phyloP scores from a whole-genome alignment of 2,888 invertebrate species.

The Exocentrus adspersus region DNA sequence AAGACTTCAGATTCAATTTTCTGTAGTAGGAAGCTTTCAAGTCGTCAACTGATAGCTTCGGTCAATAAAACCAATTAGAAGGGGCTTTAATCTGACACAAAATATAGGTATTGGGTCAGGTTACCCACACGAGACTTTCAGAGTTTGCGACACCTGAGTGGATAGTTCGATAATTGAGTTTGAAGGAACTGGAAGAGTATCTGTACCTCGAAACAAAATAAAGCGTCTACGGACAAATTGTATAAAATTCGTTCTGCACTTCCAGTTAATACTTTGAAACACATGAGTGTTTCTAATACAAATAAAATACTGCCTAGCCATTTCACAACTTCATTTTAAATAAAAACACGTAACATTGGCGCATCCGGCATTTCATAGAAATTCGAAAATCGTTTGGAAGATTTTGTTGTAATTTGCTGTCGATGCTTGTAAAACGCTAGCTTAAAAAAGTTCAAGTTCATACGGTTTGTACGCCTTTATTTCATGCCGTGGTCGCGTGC shows the following conservation, averaged over 20 bases:
- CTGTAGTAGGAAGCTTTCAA: not conserved
- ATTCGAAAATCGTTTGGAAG: too few species aligned
- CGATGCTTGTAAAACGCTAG: constrained; percentile 12
- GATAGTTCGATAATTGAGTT: not conserved
- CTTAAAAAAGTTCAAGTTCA: constrained; percentile 28
- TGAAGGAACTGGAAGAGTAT: not conserved
- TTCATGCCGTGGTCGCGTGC: constrained; percentile 10
- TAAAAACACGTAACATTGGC: too few species aligned
- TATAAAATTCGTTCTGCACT: too few species aligned
- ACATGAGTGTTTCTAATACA: too few species aligned
- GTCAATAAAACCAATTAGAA: not conserved
- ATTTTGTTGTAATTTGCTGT: too few species aligned
- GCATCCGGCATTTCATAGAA: too few species aligned
- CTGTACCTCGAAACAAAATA: too few species aligned
- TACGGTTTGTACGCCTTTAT: not conserved
- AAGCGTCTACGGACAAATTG: too few species aligned
- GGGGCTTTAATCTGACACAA: not conserved
- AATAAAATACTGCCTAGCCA: too few species aligned
- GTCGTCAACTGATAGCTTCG: not conserved
- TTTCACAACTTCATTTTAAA: too few species aligned
- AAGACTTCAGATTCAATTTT: too few species aligned
- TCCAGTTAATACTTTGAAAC: too few species aligned
- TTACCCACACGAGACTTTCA: not conserved
- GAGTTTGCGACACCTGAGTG: not conserved
- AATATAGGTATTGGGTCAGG: not conserved